These are phyloP conservation scores for Nyctibius bracteatus DNA, from an alignment of 2,113 vertebrate genomes.

Conservation along the genomic window DNA sequence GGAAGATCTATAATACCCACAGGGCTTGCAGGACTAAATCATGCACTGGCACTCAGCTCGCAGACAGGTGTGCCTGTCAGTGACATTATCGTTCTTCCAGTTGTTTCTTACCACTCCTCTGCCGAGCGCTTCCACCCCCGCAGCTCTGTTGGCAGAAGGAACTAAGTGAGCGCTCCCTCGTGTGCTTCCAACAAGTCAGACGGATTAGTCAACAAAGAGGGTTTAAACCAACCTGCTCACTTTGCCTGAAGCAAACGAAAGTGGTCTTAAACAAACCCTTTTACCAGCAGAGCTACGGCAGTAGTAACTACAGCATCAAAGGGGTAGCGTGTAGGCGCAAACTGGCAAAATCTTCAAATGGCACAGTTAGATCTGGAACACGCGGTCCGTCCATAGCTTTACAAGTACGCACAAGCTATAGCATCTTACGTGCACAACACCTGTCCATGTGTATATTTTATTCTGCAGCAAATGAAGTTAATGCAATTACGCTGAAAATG, in stretches of 20 bases:
- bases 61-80: conserved; percentile 18
- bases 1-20: not conserved
- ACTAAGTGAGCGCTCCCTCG: not conserved
- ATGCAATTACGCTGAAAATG: not conserved
- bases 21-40: not conserved
- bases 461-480: not conserved
- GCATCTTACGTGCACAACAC: not conserved
- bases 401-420: not conserved
- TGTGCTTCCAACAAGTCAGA: conserved; percentile 9
- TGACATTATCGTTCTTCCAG: not conserved
- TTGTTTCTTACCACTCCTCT: not conserved
- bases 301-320: not conserved
- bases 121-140: not conserved
- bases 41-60: not conserved
- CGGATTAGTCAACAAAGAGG: conserved; percentile 23
- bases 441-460: accelerated
- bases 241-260: conserved; percentile 33
- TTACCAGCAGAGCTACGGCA: not conserved
- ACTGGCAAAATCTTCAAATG: not conserved
- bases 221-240: conserved; percentile 4
- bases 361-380: not conserved
- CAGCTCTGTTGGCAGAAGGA: conserved; percentile 40
- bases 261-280: not conserved
- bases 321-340: accelerated
- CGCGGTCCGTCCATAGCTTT: not conserved